Evolutionary conservation across 2,113 vertebrate species (phyloP).

Genomic region (Anguilla rostrata): DNA sequence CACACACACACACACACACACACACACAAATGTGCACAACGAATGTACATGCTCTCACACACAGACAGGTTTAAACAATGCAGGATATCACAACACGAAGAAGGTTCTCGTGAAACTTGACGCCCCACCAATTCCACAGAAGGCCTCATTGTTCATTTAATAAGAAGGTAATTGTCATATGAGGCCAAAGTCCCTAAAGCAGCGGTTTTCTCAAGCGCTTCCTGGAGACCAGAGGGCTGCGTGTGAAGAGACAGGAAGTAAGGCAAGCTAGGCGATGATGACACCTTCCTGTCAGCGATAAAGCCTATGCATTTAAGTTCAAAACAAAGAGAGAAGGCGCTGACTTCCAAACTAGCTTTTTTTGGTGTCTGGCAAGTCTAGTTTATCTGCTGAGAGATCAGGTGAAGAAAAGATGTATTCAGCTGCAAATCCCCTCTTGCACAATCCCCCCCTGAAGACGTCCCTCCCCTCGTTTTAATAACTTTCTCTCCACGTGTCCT

Average conservation of each 20-base stretch:
- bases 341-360: background rate
- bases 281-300: background rate
- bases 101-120: background rate
- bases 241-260: background rate
- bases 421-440: background rate
- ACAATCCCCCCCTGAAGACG: background rate
- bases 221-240: background rate
- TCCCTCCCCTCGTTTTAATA: background rate
- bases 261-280: background rate
- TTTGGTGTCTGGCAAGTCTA: background rate
- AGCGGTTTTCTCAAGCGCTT: background rate
- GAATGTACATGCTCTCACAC: background rate
- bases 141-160: conserved; percentile 11
- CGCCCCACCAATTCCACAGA: background rate
- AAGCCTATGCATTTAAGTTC: background rate
- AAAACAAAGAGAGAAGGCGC: background rate
- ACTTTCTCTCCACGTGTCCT: background rate
- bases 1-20: conserved; percentile 27
- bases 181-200: background rate
- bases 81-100: background rate
- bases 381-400: background rate
- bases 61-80: background rate
- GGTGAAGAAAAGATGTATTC: background rate
- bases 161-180: conserved; percentile 8
- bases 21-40: conserved; percentile 37